Base-by-base conservation (phyloP, 92 coral and sea anemone species). In the Actinostola sp. region DNA sequence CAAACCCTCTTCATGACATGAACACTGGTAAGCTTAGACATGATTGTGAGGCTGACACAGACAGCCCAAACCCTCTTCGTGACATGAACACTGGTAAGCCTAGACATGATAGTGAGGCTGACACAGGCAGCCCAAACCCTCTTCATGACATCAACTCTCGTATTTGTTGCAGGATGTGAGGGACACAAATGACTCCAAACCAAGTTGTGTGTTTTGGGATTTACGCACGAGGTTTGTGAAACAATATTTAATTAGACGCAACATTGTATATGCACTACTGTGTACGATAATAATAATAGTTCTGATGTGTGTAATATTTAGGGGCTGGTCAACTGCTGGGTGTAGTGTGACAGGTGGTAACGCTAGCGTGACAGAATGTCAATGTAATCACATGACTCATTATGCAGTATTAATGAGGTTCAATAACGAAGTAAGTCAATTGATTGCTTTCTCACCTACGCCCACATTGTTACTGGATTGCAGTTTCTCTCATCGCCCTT, bases 301-400 rank as follows among this genome's bases (percentile, higher is more conserved):
- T n/a, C n/a, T n/a, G n/a, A n/a, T n/a, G n/a, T n/a, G n/a, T n/a
- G n/a, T n/a, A n/a, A n/a, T n/a, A n/a, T 62, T 34, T 43, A 75
- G 81, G 32, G 72, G 54, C 33, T 87, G 92, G 92, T 71, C 88
- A 62, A 68, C 61, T 23, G 48, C 39, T 14, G 88, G 88, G 11
- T 87, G 92, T 79, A 55, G 65, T 45, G 84, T 79, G 61, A 50
- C 52, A 21, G 38, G n/a, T 11, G 72, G 73, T 32, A 52, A 82
- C 70, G 61, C 17, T 10, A 60, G 51, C 23, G 26, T 59, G 44
- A 87, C 88, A 2, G 88, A 77, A 67, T 87, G 92, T 27, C 84
- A 87, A 44, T 87, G 92, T 61, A 49, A 87, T 67, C 92, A 87
- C 82, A 82, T 87, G 92, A 87, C 92, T 58, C 71, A 79, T 72